These are phyloP conservation scores for Lasiommata megera DNA, from an alignment of 2,888 invertebrate species.

Conservation along the genomic window DNA sequence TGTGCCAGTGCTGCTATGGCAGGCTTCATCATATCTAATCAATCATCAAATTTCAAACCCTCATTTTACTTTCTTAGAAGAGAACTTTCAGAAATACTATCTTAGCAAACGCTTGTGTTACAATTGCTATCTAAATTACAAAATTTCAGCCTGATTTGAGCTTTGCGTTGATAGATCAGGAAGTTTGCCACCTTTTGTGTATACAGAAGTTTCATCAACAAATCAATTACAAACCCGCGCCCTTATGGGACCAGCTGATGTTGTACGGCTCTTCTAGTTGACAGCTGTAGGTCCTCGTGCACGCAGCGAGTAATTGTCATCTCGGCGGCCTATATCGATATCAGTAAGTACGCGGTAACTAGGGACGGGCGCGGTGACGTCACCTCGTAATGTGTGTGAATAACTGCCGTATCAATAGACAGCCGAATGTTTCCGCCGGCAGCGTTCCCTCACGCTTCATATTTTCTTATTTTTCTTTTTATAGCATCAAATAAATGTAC, in stretches of 20 bases:
- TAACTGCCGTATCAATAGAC: conserved; percentile 24
- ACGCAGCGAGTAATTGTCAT: conserved; percentile 55
- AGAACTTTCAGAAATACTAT: no score
- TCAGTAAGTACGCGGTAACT: conserved; percentile 50
- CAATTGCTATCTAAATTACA: no score
- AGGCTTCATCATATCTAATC: no score
- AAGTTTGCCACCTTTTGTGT: no score
- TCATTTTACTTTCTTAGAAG: no score
- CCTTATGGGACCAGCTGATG: not conserved
- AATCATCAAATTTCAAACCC: no score
- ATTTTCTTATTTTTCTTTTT: conserved; percentile 19
- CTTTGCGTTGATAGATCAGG: no score
- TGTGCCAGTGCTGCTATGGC: no score
- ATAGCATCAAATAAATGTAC: not conserved
- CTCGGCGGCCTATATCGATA: conserved; percentile 59
- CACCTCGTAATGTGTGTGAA: conserved; percentile 22
- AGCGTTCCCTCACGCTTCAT: conserved; percentile 8
- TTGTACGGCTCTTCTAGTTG: not conserved
- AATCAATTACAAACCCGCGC: no score
- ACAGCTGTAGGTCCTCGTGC: not conserved
- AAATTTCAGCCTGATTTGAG: no score
- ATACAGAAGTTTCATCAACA: no score
- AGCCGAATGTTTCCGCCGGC: conserved; percentile 2
- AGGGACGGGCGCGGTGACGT: conserved; percentile 9
- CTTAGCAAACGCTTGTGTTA: no score